These are phyloP conservation scores for Oxyura jamaicensis DNA, from an alignment of 2,113 vertebrate species.

Conservation along the genomic window DNA sequence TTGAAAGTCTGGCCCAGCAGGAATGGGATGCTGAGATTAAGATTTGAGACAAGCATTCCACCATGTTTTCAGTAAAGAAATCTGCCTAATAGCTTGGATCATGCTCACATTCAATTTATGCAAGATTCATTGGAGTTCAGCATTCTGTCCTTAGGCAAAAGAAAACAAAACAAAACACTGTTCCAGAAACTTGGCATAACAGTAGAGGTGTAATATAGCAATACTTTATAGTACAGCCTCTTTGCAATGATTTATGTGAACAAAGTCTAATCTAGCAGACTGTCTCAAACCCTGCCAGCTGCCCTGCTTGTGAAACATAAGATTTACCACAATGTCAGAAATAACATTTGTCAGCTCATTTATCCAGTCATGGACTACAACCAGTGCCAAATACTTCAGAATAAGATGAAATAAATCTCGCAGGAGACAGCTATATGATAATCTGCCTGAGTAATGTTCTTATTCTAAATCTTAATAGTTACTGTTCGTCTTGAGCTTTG, in stretches of 20 bases:
- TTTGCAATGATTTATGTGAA: slow-evolving; percentile 27
- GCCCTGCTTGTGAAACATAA: neutral
- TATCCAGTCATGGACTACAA: slow-evolving; percentile 9
- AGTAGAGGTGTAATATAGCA: neutral
- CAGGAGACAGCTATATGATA: slow-evolving; percentile 34
- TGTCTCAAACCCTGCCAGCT: slow-evolving; percentile 14
- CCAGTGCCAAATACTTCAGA: slow-evolving; percentile 16
- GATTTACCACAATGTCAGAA: slow-evolving; percentile 44
- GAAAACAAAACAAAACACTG: neutral
- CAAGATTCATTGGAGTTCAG: neutral
- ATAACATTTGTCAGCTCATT: slow-evolving; percentile 45
- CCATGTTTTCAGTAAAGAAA: neutral
- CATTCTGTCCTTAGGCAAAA: neutral
- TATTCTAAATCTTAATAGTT: slow-evolving; percentile 16
- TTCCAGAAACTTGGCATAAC: neutral
- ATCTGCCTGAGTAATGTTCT: slow-evolving; percentile 24
- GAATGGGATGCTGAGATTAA: neutral
- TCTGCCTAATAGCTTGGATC: neutral
- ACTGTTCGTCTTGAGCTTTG: slow-evolving; percentile 1
- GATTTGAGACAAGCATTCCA: neutral
- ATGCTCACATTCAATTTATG: neutral
- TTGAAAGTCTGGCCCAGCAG: neutral
- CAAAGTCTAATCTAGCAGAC: neutral
- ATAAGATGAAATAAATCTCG: slow-evolving; percentile 19
- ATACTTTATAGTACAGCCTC: neutral